A percentile compares a stretch with the other conserved stretches of the same genome.
phyloP scores from a whole-genome alignment of 37 sponge, comb jelly and placozoan genomes.

The Bolinopsis microptera region DNA sequence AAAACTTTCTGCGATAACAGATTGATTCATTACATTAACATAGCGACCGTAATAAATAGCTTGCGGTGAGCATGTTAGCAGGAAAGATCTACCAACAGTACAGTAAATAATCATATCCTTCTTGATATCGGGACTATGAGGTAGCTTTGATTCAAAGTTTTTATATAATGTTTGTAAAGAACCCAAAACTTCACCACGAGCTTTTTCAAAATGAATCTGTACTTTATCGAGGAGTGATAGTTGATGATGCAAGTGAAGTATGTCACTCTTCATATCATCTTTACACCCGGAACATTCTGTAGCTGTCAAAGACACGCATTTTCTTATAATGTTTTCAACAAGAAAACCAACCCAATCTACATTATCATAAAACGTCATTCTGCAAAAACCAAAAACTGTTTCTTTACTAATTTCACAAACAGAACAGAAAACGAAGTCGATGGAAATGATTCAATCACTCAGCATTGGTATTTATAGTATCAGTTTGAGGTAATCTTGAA shows the following conservation, averaged over 20 bases:
- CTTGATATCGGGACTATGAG: neutral
- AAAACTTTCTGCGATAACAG: neutral
- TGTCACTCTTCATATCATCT: conserved; percentile 15
- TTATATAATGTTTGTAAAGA: neutral
- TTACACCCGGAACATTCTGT: neutral
- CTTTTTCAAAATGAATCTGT: conserved; percentile 14
- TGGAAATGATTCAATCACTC: neutral
- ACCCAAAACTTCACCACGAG: neutral
- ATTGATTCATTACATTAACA: neutral
- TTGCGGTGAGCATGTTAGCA: neutral
- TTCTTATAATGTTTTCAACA: neutral
- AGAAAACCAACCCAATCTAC: neutral
- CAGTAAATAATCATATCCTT: neutral
- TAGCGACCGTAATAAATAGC: neutral
- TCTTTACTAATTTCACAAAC: neutral
- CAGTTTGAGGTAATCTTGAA: too few species aligned
- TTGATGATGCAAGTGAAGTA: conserved; percentile 20
- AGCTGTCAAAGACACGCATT: neutral
- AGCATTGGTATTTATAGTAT: too few species aligned
- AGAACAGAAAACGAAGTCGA: neutral
- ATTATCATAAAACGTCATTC: conserved; percentile 25
- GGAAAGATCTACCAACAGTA: neutral
- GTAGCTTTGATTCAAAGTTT: neutral
- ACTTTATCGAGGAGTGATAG: conserved; percentile 13
- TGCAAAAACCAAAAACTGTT: neutral